Evolutionary conservation across 2,888 invertebrate genomes (phyloP).

Genomic region (Sarcophaga rosellei): DNA sequence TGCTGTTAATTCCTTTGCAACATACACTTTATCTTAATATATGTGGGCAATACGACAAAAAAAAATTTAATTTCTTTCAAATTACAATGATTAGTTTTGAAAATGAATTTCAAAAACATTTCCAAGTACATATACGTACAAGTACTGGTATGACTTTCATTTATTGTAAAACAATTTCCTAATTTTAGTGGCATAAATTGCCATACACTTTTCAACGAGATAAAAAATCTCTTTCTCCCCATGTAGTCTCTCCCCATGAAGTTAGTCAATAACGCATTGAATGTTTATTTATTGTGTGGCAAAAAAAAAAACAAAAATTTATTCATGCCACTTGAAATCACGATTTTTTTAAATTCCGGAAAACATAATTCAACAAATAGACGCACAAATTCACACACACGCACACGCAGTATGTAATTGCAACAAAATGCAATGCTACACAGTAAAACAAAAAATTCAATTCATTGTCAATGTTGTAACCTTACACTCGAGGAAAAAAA

Average conservation of each 20-base stretch:
- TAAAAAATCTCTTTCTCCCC: neutral
- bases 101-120: too few relatives aligned
- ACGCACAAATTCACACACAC: constrained; percentile 10
- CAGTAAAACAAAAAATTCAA: constrained; percentile 20
- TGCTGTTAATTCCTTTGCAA: too few relatives aligned
- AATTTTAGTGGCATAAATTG: too few relatives aligned
- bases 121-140: too few relatives aligned
- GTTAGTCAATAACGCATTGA: constrained; percentile 12
- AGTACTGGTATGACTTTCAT: too few relatives aligned
- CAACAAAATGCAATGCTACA: constrained; percentile 38
- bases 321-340: constrained; percentile 31
- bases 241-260: neutral
- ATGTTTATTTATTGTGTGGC: neutral
- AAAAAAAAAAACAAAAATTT: neutral
- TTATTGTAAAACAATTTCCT: too few relatives aligned
- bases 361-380: constrained; percentile 44
- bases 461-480: constrained; percentile 67
- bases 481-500: constrained; percentile 53
- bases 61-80: too few relatives aligned
- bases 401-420: constrained; percentile 33
- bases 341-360: constrained; percentile 57
- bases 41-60: too few relatives aligned
- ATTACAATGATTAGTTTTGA: too few relatives aligned
- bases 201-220: neutral
- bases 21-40: too few relatives aligned